Evolutionary conservation across 1,140 invertebrate genomes (phyloP).

Genomic region (Trichomalopsis sarcophagae): DNA sequence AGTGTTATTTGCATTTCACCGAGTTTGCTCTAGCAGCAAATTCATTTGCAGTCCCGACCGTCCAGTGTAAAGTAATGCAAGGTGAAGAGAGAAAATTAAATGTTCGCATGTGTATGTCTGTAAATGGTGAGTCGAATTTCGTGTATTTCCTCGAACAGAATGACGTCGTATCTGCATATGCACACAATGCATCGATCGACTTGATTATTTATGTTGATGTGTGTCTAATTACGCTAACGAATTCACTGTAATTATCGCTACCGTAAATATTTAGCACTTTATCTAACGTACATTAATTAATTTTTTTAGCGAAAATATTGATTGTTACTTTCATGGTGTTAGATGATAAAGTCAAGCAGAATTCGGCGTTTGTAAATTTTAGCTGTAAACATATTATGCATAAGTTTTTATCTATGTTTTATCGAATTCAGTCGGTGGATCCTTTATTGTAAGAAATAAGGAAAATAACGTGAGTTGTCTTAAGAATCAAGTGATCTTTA

Average conservation of each 20-base stretch:
- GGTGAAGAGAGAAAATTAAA: not conserved
- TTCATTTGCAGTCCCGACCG: not conserved
- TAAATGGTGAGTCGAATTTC: not conserved
- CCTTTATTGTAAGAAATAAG: not conserved
- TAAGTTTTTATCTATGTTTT: conserved; percentile 20
- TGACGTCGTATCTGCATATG: not conserved
- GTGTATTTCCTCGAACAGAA: not conserved
- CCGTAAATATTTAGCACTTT: not conserved
- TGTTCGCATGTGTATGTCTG: conserved; percentile 13
- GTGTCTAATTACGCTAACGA: not conserved
- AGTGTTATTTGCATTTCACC: not conserved
- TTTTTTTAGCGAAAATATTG: conserved; percentile 33
- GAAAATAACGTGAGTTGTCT: not conserved
- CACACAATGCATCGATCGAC: not conserved
- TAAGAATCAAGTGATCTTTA: conserved; percentile 35
- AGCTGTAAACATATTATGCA: not conserved
- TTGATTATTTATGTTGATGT: conserved; percentile 30
- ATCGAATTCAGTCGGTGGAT: not conserved
- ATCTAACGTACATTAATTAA: not conserved
- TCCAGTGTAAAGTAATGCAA: conserved; percentile 22
- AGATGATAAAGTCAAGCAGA: conserved; percentile 20
- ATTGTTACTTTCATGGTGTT: conserved; percentile 45
- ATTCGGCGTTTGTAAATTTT: conserved; percentile 40
- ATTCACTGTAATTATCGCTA: not conserved
- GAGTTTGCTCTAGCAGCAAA: not conserved